Evolutionary conservation across 1,140 invertebrate genomes (phyloP), one percentile per base, ranked within the genome.

Genomic region (Ylistrum balloti): DNA sequence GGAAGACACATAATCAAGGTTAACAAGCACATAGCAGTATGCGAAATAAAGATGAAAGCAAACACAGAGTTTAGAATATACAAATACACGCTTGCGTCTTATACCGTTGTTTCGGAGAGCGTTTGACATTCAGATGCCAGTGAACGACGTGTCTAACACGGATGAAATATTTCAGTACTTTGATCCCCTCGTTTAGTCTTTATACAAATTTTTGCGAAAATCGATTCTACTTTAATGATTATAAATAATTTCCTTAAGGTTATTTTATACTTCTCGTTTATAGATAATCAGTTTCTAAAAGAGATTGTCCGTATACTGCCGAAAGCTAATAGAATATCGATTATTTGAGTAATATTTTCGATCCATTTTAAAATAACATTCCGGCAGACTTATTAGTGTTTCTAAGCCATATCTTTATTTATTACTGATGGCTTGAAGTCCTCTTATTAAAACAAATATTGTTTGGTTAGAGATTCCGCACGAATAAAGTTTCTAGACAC

Each of bases 151-250:
- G n/a, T n/a, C n/a, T n/a, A n/a, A n/a, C n/a, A n/a, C n/a, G n/a
- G n/a, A n/a, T n/a, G n/a, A n/a, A n/a, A n/a, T n/a, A n/a, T 22
- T 2, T 48, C 45, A 22, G 45, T 28, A 28, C n/a, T n/a, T 22
- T n/a, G 22, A 74, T n/a, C 22, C 56, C 7, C 0, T 28, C n/a
- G 22, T n/a, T 74, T 28, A 74, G 56, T 7, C 22, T 7, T 28
- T 11, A 28, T 74, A 74, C 28, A 74, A 22, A 74, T n/a, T 74
- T 2, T n/a, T n/a, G 56, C n/a, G 56, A n/a, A 9, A 74, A 74
- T 74, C 56, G n/a, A 74, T 74, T 74, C n/a, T 74, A 45, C 56
- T 74, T 28, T 74, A 74, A 74, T 74, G 56, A 74, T 74, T 22
- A 74, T 74, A 28, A 74, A 74, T 5, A 5, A 74, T 17, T 74